Base-by-base conservation (phyloP, 2,797 vertebrate species). In the Molossus alvarezi region DNA sequence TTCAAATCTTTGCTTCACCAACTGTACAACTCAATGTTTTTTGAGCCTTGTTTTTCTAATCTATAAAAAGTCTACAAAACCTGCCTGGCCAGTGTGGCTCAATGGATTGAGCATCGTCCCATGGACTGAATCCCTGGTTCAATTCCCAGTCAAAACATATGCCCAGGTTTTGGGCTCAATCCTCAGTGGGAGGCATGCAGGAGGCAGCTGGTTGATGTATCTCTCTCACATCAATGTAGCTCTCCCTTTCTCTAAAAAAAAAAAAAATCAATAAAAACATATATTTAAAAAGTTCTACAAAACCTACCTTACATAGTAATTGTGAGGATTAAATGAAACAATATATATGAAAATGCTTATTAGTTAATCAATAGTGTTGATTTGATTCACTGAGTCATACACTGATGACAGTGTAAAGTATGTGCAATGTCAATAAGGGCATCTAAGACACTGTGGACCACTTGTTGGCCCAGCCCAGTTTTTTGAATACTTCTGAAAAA, bases 1-100 rank as follows among this genome's bases (percentile, higher is more conserved):
- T 91, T 86, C 33, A 79, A 21, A 55, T 23, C n/a, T 94, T 88
- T 85, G 62, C 62, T 90, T 79, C 75, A 83, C 20, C 6, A 88
- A 81, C 1, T 27, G 21, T 71, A 48, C 15, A 55, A 41, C 20
- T 27, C 8, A 9, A 18, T 62, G 20, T n/a, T 88, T 57, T 53
- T 33, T 25, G 48, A 90, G 41, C 25, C 11, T 94, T 6, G 9
- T 23, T 72, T 95, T 96, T 20, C 15, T 92, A 23, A 65, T 86
- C 17, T 82, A 29, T 67, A 82, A 88, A 45, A 67, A 69, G 37
- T 29, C 33, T 85, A 58, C 8, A 60, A 77, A 51, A 37, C 51
- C n/a, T 76, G 14, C 37, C 29, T 41, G 41, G 41, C 41, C 6
- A 45, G 41, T 45, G 41, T 45, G 41, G 41, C 41, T 45, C 41